Evolutionary conservation across 2,888 invertebrate genomes (phyloP).

Genomic region (Diarsia rubi): DNA sequence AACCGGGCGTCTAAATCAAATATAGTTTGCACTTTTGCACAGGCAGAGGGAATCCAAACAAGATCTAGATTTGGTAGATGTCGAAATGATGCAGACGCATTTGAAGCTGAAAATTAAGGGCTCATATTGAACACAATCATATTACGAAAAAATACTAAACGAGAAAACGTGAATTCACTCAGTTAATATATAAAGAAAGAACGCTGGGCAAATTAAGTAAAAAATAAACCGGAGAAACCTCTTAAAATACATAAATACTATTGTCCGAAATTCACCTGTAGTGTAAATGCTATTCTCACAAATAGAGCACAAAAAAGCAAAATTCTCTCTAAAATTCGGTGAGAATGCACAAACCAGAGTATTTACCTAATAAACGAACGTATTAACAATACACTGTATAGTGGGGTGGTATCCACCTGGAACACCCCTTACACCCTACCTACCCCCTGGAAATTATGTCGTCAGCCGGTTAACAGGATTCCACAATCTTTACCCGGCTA

Average conservation of each 20-base stretch:
- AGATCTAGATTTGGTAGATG: neutral
- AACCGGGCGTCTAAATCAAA: neutral
- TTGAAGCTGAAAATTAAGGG: neutral
- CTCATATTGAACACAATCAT: neutral
- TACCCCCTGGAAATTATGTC: slow-evolving; percentile 59
- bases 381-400: slow-evolving; percentile 57
- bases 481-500: slow-evolving; percentile 57
- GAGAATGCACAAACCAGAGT: slow-evolving; percentile 50
- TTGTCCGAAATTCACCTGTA: neutral
- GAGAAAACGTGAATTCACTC: neutral
- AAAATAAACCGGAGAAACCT: neutral
- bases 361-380: slow-evolving; percentile 57
- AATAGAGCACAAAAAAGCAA: slow-evolving; percentile 22
- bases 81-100: too few relatives aligned
- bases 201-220: neutral
- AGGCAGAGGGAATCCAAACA: neutral
- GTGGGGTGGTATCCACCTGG: slow-evolving; percentile 30
- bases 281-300: neutral
- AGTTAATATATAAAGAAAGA: neutral
- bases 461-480: slow-evolving; percentile 64
- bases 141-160: neutral
- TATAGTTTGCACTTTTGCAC: neutral
- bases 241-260: neutral
- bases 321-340: slow-evolving; percentile 46
- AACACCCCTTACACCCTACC: neutral